Conservation (phyloP, 2,888 invertebrate genomes). For the Halocaridina rubra region DNA sequence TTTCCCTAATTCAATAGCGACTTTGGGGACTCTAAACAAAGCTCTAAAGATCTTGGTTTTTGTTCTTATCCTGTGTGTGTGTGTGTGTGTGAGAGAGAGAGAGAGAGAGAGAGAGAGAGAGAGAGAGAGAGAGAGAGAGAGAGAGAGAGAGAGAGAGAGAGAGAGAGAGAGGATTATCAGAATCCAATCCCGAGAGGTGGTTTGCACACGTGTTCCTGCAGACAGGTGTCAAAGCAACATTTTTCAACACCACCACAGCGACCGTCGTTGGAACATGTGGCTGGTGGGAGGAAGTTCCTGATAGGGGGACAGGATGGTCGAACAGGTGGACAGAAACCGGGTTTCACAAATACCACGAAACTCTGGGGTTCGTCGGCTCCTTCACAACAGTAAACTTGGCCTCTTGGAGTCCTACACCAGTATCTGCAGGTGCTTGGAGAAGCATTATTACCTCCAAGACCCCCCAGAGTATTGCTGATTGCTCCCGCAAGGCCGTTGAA, state of each 20-base stretch:
- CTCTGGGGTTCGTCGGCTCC: neutral
- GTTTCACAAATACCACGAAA: neutral
- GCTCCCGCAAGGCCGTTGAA: neutral
- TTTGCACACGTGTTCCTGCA: conserved; percentile 41
- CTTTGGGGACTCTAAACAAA: too few species aligned
- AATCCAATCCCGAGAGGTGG: neutral
- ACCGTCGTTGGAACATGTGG: conserved; percentile 36
- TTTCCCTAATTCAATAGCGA: too few species aligned
- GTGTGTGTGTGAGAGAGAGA: too few species aligned
- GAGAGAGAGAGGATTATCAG: neutral
- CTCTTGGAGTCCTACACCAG: neutral
- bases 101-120: too few species aligned
- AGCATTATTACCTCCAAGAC: neutral
- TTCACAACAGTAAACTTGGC: neutral
- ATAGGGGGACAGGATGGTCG: conserved; percentile 21
- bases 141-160: too few species aligned
- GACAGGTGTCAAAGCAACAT: conserved; percentile 54
- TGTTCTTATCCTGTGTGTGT: too few species aligned
- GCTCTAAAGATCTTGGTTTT: too few species aligned
- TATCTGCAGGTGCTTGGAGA: neutral
- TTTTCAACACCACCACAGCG: conserved; percentile 40
- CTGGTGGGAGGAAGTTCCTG: neutral
- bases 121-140: too few species aligned
- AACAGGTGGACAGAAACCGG: neutral
- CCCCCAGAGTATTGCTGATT: too few species aligned